These are phyloP conservation scores for Peromyscus maniculatus DNA, from an alignment of 2,113 vertebrate genomes.

Conservation along the genomic window DNA sequence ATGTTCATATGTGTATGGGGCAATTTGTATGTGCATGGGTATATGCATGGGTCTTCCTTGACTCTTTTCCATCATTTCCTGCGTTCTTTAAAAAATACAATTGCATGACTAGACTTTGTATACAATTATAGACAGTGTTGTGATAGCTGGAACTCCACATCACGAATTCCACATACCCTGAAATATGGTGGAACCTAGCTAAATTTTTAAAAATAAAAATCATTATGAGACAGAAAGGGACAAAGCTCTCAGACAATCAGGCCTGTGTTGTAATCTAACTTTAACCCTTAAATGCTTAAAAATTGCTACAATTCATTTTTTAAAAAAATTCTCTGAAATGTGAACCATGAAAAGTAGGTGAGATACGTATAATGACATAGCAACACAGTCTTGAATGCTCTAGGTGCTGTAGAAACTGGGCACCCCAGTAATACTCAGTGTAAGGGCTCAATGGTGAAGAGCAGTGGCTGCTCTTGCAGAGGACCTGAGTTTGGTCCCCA, in stretches of 20 bases:
- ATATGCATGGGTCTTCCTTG: background rate
- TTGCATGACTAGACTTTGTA: background rate
- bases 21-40: background rate
- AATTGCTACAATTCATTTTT: background rate
- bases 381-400: accelerated
- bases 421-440: background rate
- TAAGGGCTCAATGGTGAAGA: too few species aligned
- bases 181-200: background rate
- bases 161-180: too few species aligned
- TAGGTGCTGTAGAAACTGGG: too few species aligned
- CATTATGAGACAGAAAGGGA: background rate
- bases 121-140: too few species aligned
- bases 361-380: background rate
- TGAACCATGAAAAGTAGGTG: background rate
- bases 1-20: background rate
- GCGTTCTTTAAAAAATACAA: background rate
- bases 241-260: background rate
- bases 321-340: background rate
- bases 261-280: background rate
- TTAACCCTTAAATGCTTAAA: background rate
- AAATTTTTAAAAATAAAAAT: background rate
- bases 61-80: too few species aligned
- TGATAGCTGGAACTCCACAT: accelerated
- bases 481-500: too few species aligned
- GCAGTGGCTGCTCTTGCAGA: background rate